Evolutionary conservation across 2,797 vertebrate genomes (phyloP), one percentile per base, ranked within the genome.

Genomic region (Acanthopagrus latus): DNA sequence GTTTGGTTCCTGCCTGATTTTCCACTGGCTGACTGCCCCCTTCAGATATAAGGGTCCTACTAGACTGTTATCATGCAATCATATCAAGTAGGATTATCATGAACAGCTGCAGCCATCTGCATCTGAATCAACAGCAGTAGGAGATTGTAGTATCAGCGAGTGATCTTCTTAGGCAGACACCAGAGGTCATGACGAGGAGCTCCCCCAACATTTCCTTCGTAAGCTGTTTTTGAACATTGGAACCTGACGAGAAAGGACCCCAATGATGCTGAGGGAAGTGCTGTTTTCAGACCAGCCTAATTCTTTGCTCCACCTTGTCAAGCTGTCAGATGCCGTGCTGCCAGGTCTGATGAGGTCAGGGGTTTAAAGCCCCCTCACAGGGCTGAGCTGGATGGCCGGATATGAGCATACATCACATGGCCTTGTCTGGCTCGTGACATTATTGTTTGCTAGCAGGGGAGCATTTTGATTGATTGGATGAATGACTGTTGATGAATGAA

Each of bases 291-390:
- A 71, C 54, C n/a, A 41, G 25, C 27, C 23, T 44, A 21, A 38
- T 67, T 58, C 52, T 57, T 16, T 50, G 38, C 64, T 79, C 29
- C 55, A 58, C 48, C 78, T 78, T 82, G 82, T 85, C 81, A 72
- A 76, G 60, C 81, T 87, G 88, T 86, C 80, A 79, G 76, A 78
- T 20, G 20, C 9, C 27, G 48, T 17, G 74, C 64, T 82, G 74
- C 54, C 55, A 54, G 78, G 79, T 68, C 72, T 83, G 86, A 87
- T 38, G 77, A 64, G 87, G 83, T 89, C 88, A 87, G 71, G 43
- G 65, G 63, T 86, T 66, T 65, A 68, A 71, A 57, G 25, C 83
- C 71, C 85, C 64, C 58, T 59, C 67, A 56, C 20, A 76, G 81
- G 60, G 63, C 64, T 71, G 38, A 59, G 56, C 85, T 71, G 73